Percentiles rank a stretch among this genome's conserved stretches.
These are phyloP conservation scores for Alouatta palliata DNA, from an alignment of 2,113 vertebrate genomes.

Conservation along the genomic window DNA sequence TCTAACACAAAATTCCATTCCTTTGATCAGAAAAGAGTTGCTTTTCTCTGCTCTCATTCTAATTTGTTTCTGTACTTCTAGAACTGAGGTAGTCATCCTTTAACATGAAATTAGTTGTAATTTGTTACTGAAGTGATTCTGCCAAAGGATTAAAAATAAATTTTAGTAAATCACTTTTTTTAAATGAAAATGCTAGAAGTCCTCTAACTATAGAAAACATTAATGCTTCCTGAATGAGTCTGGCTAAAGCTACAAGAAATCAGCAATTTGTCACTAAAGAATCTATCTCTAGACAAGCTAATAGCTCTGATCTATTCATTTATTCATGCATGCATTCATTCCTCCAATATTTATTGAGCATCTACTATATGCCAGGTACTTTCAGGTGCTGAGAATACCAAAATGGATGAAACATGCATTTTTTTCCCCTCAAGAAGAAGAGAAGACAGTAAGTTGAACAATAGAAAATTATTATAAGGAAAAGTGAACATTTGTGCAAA, in stretches of 20 bases:
- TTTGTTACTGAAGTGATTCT: slow-evolving; percentile 52
- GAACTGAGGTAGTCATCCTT: background rate
- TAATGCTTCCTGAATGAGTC: background rate
- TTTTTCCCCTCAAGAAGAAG: background rate
- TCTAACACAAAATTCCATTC: background rate
- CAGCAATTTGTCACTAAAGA: background rate
- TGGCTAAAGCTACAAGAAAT: background rate
- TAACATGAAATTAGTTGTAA: slow-evolving; percentile 23
- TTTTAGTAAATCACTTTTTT: slow-evolving; percentile 34
- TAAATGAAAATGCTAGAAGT: slow-evolving; percentile 10
- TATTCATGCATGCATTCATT: background rate
- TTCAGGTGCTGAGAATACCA: background rate
- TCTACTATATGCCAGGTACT: background rate
- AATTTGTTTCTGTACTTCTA: background rate
- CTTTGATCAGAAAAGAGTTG: background rate
- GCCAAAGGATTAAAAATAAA: slow-evolving; percentile 57
- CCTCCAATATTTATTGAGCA: background rate
- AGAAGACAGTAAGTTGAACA: background rate
- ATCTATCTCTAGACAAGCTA: background rate
- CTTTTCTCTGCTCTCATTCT: background rate
- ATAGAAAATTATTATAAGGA: background rate
- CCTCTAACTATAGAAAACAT: slow-evolving; percentile 39
- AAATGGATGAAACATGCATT: background rate
- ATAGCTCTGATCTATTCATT: background rate
- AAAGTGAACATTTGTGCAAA: background rate